Conservation (phyloP, 1,140 invertebrate genomes). For the Pseudomyrmex gracilis region DNA sequence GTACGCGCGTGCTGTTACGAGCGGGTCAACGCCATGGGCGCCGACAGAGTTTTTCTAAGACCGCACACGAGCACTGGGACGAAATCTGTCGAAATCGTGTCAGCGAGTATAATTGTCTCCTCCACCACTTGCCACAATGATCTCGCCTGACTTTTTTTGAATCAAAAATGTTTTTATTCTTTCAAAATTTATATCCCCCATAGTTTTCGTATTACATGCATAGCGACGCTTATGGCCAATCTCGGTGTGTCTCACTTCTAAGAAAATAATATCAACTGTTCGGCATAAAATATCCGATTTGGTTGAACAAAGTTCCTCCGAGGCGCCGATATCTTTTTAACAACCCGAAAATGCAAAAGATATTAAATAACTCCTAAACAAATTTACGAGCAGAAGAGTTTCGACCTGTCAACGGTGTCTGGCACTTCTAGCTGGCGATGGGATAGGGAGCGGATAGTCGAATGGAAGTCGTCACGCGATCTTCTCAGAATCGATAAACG, state of each 20-base stretch:
- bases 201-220: neutral
- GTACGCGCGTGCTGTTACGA: constrained; percentile 5
- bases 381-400: constrained; percentile 51
- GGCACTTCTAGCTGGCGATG: constrained; percentile 13
- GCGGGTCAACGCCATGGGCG: constrained; percentile 29
- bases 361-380: constrained; percentile 44
- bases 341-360: neutral
- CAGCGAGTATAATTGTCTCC: neutral
- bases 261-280: constrained; percentile 39
- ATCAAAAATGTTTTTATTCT: no score
- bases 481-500: constrained; percentile 51
- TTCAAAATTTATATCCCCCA: neutral
- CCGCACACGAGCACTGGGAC: neutral
- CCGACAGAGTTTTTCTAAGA: constrained; percentile 29
- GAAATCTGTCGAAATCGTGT: neutral
- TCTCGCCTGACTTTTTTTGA: no score
- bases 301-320: constrained; percentile 21
- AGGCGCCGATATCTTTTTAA: constrained; percentile 39
- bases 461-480: constrained; percentile 44
- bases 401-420: constrained; percentile 39
- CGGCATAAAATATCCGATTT: constrained; percentile 7
- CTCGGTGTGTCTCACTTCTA: neutral
- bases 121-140: no score
- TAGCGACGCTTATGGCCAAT: neutral
- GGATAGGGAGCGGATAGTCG: constrained; percentile 4